phyloP scores from a whole-genome alignment of 2,888 invertebrate species.

The Mimumesa dahlbomi region DNA sequence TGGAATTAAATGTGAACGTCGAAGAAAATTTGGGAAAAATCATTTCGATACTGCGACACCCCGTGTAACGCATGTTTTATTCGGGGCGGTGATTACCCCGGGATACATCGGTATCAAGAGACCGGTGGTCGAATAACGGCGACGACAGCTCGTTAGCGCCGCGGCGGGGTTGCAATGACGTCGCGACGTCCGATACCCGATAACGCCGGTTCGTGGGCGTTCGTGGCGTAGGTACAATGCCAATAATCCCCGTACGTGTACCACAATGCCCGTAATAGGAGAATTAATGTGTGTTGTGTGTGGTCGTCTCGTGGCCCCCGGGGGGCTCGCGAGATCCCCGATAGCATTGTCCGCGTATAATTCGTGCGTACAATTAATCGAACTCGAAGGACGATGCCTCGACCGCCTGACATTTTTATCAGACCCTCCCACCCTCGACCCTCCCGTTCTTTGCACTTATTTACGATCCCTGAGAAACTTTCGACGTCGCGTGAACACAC shows the following conservation, averaged over 20 bases:
- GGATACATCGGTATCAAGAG: slow-evolving; percentile 15
- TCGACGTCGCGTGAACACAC: too few species aligned
- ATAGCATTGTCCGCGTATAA: slow-evolving; percentile 75
- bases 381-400: slow-evolving; percentile 54
- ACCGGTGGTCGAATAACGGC: slow-evolving; percentile 57
- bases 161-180: slow-evolving; percentile 65
- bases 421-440: too few species aligned
- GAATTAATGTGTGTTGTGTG: slow-evolving; percentile 76
- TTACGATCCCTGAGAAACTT: too few species aligned
- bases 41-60: too few species aligned
- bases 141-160: slow-evolving; percentile 76
- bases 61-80: slow-evolving; percentile 7
- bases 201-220: slow-evolving; percentile 65
- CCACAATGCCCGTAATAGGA: slow-evolving; percentile 74
- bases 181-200: slow-evolving; percentile 71
- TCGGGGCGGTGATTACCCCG: background rate
- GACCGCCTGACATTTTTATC: slow-evolving; percentile 60
- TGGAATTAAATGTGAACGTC: too few species aligned
- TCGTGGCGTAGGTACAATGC: slow-evolving; percentile 60
- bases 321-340: slow-evolving; percentile 69
- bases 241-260: slow-evolving; percentile 51
- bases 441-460: too few species aligned
- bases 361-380: slow-evolving; percentile 75
- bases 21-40: too few species aligned
- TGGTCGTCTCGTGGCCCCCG: slow-evolving; percentile 68